Evolutionary conservation across 2,888 invertebrate genomes (phyloP), one percentile per base, ranked within the genome.

Genomic region (Netelia melanura): DNA sequence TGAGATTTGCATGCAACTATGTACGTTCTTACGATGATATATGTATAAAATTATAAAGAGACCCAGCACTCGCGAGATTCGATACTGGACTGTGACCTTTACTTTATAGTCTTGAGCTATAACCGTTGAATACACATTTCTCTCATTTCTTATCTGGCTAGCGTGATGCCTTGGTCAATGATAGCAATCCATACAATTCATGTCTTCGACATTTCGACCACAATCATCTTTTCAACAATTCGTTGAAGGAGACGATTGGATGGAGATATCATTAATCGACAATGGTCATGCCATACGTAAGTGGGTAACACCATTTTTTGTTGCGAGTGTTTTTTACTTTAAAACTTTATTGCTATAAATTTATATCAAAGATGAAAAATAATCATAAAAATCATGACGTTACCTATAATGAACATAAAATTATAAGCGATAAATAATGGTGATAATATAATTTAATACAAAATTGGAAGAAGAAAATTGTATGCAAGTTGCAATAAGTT

Each of bases 51-150:
- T 81, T 61, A 76, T 44, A 5, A 30, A 5, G 38, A 38, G 38
- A 38, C 38, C 54, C 6, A 71, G 25, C 62, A 64, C 64, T 70
- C 70, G 43, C 70, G 43, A 72, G 81, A 67, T 64, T 68, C 79
- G 56, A 81, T 23, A 68, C 76, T 81, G 84, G 84, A 84, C 84
- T 84, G 84, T 81, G 81, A 84, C 72, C 84, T 77, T 81, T 81
- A 72, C 67, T 77, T 74, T 48, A 61, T 21, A 62, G 11, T 48
- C 72, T 67, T 67, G 25, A 23, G 76, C 68, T 71, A 62, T 72
- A 56, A 54, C 14, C 72, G 70, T 61, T 11, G 23, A 72, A n/a
- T 38, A 78, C 61, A n/a, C 43, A 67, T 72, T 72, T 77, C 54
- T 71, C 61, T 23, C 61, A 1, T 23, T 23, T 61, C 65, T 84